Base-by-base conservation (phyloP, 2,113 vertebrate species). In the Raja brachyura region DNA sequence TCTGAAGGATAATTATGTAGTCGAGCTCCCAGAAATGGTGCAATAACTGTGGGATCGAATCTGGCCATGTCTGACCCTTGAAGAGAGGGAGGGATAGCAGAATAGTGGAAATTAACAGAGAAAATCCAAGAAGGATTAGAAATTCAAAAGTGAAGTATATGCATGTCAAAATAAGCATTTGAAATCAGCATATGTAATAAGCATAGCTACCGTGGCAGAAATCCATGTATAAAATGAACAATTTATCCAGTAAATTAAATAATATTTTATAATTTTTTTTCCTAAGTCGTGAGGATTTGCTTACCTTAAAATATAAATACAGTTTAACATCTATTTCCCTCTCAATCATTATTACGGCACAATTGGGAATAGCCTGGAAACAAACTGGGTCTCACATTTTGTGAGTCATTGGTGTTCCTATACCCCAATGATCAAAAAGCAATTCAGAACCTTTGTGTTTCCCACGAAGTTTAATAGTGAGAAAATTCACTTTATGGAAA, bases 401-500 rank as follows among this genome's bases (percentile, higher is more conserved):
- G 83, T 88, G 83, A 88, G 83, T 88, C 83, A 88, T 88, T 63
- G 83, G 56, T 88, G 83, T 88, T 88, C 16, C 83, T 88, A 88
- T 88, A 88, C 59, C 83, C 59, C 59, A 88, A 88, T 88, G 83
- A 66, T 88, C 83, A 88, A 88, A 88, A 88, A 63, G n/a, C 56
- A 61, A 66, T 88, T 88, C 83, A 88, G 61, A 88, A 61, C 59
- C 83, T 66, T 88, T 63, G 83, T 88, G 83, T 88, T 88, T 88
- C 83, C 83, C 83, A 88, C 83, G 83, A 88, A 66, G 83, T 88
- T 63, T 88, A 88, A 88, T 88, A 88, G 83, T 88, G 83, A 88
- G 83, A 88, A 88, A 88, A 31, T 66, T 25, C 59, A 88, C n/a
- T 88, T 88, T 66, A 88, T 88, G 83, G 83, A 88, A 88, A 66